Conservation (phyloP, 2,888 invertebrate genomes). For the Coelopa pilipes region DNA sequence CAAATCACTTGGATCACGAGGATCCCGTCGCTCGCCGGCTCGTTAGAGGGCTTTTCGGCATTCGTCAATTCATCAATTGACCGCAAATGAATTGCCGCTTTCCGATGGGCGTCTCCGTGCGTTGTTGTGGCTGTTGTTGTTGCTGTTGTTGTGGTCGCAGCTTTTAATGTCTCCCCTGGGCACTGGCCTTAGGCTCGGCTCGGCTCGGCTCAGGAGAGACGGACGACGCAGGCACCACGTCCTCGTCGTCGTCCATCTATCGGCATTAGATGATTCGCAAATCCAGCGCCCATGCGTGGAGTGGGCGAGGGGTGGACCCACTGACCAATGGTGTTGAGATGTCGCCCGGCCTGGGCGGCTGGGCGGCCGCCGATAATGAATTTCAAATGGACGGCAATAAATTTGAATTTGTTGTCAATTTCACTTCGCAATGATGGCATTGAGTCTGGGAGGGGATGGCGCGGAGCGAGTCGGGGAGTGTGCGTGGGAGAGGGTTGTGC, state of each 20-base stretch:
- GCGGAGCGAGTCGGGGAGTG: no score
- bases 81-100: slow-evolving; percentile 8
- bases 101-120: not conserved
- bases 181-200: not conserved
- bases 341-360: not conserved
- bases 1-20: no score
- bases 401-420: slow-evolving; percentile 23
- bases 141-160: slow-evolving; percentile 6
- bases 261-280: slow-evolving; percentile 19
- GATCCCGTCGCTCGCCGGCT: no score
- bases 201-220: no score
- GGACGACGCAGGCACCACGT: no score
- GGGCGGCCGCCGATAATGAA: slow-evolving; percentile 12
- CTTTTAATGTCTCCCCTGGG: slow-evolving; percentile 6
- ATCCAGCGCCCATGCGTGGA: not conserved
- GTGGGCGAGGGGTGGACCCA: not conserved
- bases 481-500: no score
- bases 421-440: slow-evolving; percentile 21
- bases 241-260: slow-evolving; percentile 25
- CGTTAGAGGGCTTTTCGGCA: not conserved
- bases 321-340: slow-evolving; percentile 23
- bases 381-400: slow-evolving; percentile 24
- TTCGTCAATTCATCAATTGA: slow-evolving; percentile 11
- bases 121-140: not conserved
- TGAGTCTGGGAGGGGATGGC: no score